phyloP scores from a whole-genome alignment of 2,797 vertebrate species.

The Halcyon chelicuti region DNA sequence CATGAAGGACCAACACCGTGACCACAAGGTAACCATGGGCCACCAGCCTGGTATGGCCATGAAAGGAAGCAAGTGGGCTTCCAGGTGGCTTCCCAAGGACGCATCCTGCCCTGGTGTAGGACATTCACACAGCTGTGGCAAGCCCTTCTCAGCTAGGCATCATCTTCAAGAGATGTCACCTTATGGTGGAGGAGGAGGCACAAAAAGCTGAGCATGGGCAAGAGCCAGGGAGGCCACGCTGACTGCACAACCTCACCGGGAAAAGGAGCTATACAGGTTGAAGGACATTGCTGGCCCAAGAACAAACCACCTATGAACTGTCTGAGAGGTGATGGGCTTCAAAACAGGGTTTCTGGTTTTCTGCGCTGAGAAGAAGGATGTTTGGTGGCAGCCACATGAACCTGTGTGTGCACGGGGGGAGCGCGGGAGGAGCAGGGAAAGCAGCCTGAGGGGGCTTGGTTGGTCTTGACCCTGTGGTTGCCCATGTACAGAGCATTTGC shows the following conservation, averaged over 20 bases:
- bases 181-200: background rate
- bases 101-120: background rate
- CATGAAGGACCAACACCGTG: background rate
- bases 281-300: background rate
- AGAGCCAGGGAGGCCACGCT: fast-evolving
- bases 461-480: background rate
- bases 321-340: background rate
- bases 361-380: fast-evolving
- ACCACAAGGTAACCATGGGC: background rate
- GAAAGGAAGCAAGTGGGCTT: background rate
- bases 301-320: fast-evolving
- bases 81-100: background rate
- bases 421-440: fast-evolving
- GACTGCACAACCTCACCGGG: background rate
- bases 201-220: background rate
- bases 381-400: fast-evolving
- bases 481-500: background rate
- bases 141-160: background rate
- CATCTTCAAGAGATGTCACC: fast-evolving
- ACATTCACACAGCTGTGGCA: background rate
- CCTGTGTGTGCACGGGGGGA: background rate
- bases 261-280: background rate
- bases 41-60: background rate
- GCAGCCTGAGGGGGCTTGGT: background rate
- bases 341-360: fast-evolving